Base-by-base conservation (phyloP, 2,888 invertebrate species). In the Quadriops clusia region DNA sequence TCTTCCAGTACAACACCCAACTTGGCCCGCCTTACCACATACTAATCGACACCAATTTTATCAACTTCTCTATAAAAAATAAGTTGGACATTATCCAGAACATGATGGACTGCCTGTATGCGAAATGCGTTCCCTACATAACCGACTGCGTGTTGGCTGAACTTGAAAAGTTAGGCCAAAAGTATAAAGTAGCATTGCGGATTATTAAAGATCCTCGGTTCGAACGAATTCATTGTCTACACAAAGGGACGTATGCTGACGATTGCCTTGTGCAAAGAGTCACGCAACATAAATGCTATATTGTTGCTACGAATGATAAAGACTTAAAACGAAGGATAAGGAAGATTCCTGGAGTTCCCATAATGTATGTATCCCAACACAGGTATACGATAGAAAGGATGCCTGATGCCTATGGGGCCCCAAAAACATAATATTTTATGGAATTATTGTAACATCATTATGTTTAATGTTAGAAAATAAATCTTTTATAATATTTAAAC, bases 51-150 rank as follows among this genome's bases (percentile, higher is more conserved):
- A 99, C 98, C 2, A 99, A 99, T 64, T 99, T 99, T 53, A 80
- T 99, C 5, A 98, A 99, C 56, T 97, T 98, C 54, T 89, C 95
- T 4, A 91, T 99, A 21, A 93, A 94, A 60, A 93, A 91, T 56
- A 95, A 97, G 65, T 64, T 99, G 40, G 98, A 99, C 53, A 82
- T 99, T 20, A 76, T 94, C 32, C 85, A 93, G 51, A 86, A 85
- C 41, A 93, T 98, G 90, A 97, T 97, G 95, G 94, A 98, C 51
- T 98, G 97, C 58, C 67, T 99, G 4, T 95, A 94, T 61, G 98
- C 97, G 1, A 98, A 98, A 64, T 94, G 93, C 58, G 86, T 90
- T 49, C 97, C 97, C 1, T 98, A 98, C 50, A 80, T 98, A 35
- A 94, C 97, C 0, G 98, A 98, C 54, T 99, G 98, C 66, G 97